phyloP scores from a whole-genome alignment of 2,113 vertebrate species.

The Caretta caretta region DNA sequence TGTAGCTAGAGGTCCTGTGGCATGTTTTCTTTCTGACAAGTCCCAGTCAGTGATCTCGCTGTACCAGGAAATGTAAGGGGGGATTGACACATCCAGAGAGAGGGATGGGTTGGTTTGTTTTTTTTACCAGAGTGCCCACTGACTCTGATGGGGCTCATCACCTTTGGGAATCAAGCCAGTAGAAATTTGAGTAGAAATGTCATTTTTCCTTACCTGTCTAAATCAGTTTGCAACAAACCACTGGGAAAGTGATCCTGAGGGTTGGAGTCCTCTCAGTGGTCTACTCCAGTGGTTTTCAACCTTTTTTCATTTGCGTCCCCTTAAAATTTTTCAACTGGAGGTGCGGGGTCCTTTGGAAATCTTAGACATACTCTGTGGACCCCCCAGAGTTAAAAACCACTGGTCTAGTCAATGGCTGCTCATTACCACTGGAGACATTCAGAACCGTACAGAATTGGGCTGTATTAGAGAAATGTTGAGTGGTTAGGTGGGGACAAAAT shows the following conservation, averaged over 20 bases:
- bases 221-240: neutral
- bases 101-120: neutral
- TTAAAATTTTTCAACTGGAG: neutral
- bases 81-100: neutral
- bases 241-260: neutral
- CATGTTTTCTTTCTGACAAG: no score
- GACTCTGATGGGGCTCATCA: neutral
- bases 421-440: neutral
- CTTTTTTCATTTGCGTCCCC: neutral
- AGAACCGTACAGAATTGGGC: neutral
- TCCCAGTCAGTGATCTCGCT: neutral
- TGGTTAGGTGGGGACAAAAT: neutral
- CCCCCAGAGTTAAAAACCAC: neutral
- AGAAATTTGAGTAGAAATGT: neutral
- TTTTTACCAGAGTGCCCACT: no score
- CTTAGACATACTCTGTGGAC: neutral
- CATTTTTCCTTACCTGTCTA: neutral
- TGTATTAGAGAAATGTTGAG: neutral
- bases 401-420: neutral
- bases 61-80: neutral
- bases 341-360: neutral
- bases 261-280: neutral
- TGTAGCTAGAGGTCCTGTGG: neutral
- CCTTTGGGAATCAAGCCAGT: neutral
- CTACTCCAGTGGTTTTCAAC: no score